Evolutionary conservation across 37 sponge, comb jelly and placozoan genomes (phyloP), one percentile per base, ranked within the genome.

Genomic region (Dysidea cf. avara): DNA sequence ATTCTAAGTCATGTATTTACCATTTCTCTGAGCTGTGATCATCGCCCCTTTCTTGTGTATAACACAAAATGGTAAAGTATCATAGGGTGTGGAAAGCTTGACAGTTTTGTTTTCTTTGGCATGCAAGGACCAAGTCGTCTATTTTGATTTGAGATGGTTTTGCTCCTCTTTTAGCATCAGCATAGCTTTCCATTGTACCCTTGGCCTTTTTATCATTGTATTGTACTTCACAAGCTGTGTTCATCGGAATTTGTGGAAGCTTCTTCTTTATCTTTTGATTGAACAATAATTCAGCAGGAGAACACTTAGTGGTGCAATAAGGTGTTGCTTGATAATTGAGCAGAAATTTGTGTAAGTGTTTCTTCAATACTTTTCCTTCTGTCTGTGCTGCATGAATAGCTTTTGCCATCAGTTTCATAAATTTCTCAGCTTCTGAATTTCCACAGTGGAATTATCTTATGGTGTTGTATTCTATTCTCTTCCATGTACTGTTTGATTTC

Each of bases 361-460:
- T 81, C 34, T 60, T 81, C 73, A 72, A 81, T 22, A 63, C 47
- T 64, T 43, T 81, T 39, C 67, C 59, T 72, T 81, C 74, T 4
- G 66, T 50, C 3, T 64, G 55, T 2, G 81, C 72, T 25, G 66
- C 33, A 2, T 67, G 66, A 26, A 81, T 64, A 2, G 73, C 58
- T 26, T 81, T 81, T 3, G 73, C 72, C 2, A 81, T 46, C 17
- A 72, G 81, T 29, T 80, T 69, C 81, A 80, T 80, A 43, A 80
- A 80, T 17, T 59, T 78, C 46, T 78, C 80, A 17, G 71, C 71
- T 70, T 79, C 71, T 61, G 80, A 59, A 47, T 79, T 79, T 0
- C 71, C 63, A 79, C 26, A 69, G n/a, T 11, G 71, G 71, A 56
- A 69, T 79, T 37, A 59, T 79, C 35, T 34, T 59, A 20, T 51